Evolutionary conservation across 2,888 invertebrate species (phyloP), one percentile per base, ranked within the genome.

Genomic region (Branchinecta sandiegonensis): DNA sequence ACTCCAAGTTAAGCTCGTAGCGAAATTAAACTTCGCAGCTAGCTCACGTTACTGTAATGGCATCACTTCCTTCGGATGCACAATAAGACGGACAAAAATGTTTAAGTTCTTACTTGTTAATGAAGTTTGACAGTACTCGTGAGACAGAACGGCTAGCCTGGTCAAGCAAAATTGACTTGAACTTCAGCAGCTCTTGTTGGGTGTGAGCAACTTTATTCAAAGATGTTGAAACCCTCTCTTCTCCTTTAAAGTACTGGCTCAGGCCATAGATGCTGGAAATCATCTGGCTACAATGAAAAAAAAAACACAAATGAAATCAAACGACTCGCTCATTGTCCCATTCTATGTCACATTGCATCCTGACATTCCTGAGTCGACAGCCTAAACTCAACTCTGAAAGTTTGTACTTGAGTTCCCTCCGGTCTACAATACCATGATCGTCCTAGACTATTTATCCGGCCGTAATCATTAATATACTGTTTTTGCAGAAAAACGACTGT

Each of bases 151-250:
- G 83, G 69, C 91, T 89, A 8, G 93, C 92, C 79, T 94, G 94
- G 78, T 95, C 94, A 75, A 94, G 80, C 46, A 94, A 80, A 72
- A 90, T 93, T 64, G 89, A 87, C 76, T 94, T 90, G 77, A 90
- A 94, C 77, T 94, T 94, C 77, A 90, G 89, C 86, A 94, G 90
- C 81, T 95, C 94, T 80, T 90, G 85, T 70, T 94, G 81, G 68
- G 87, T 85, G 76, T 89, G 85, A 72, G 88, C 87, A 72, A 89
- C 81, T 78, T 87, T 87, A 73, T 85, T 86, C 67, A 94, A 80
- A 50, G 88, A 86, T 70, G 89, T 86, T 79, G 89, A 85, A 68
- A 92, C 87, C 71, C 86, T 82, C 23, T 88, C 83, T 77, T 94
- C 93, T 75, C 90, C 88, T 48, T 86, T 84, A 77, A 94, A 95